Percentiles rank a stretch among this genome's conserved stretches.
These are phyloP conservation scores for Astreopora myriophthalma DNA, from an alignment of 64 coral and sea anemone species.

Conservation along the genomic window DNA sequence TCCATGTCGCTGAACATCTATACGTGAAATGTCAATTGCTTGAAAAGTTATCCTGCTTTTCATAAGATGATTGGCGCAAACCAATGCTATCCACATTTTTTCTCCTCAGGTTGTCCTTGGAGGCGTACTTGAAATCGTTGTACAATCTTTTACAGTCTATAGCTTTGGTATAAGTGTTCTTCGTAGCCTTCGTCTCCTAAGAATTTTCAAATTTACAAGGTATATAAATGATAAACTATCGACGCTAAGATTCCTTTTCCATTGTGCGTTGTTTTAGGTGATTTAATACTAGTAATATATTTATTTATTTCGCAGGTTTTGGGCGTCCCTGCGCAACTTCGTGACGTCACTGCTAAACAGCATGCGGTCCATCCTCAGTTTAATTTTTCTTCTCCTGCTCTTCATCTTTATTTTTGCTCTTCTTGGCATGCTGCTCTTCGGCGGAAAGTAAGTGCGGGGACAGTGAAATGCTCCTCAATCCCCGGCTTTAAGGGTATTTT, in stretches of 20 bases:
- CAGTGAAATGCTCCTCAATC: too few species aligned
- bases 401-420: conserved; percentile 99
- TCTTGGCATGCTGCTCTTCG: conserved; percentile 96
- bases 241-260: too few species aligned
- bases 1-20: too few species aligned
- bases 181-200: conserved; percentile 87
- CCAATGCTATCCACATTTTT: not conserved
- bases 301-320: conserved; percentile 67
- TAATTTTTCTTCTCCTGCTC: conserved; percentile 94
- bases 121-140: conserved; percentile 78
- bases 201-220: conserved; percentile 99
- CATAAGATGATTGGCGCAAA: too few species aligned
- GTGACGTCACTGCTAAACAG: conserved; percentile 98
- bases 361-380: conserved; percentile 94
- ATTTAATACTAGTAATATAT: too few species aligned
- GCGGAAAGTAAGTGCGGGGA: conserved; percentile 84
- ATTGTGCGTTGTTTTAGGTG: too few species aligned
- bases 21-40: too few species aligned
- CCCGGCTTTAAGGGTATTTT: too few species aligned
- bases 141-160: conserved; percentile 61
- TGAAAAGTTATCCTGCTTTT: too few species aligned
- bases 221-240: conserved; percentile 20
- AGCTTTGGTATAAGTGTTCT: conserved; percentile 94
- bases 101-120: conserved; percentile 83
- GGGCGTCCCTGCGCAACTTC: conserved; percentile 97